Base-by-base conservation (phyloP, 2,113 vertebrate species). In the Rhineura floridana region DNA sequence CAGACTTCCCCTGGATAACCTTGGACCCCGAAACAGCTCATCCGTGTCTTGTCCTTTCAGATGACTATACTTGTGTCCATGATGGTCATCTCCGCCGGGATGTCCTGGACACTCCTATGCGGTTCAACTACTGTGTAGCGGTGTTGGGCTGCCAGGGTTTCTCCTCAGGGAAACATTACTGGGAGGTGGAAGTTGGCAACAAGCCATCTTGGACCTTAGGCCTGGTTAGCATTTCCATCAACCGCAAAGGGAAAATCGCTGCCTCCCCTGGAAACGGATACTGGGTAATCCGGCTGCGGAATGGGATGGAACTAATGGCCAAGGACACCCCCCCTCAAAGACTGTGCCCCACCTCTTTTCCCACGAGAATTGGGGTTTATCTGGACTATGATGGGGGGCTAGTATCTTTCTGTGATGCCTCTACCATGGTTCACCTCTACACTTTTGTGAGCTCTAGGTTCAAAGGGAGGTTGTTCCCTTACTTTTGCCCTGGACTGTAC, bases 1-100 rank as follows among this genome's bases (percentile, higher is more conserved):
- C 70, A 85, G 63, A 42, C 21, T 80, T 73, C 23, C 77, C 83
- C 33, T 46, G 11, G 12, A 85, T 89, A 50, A 89, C 83, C 12
- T 11, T 89, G 77, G 88, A 89, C 13, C 83, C 88, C 42, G 63
- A 69, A 63, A 89, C 88, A 39, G 88, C 88, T 73, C 88, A 89
- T 11, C 88, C 88, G 11, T 63, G 79, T 6, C 83, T 89, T 3
- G 52, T 89, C 44, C 76, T 89, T 19, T 81, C 83, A 4, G 65
- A 89, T 25, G 84, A 75, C 30, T 28, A 25, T 19, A 89, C 65
- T 19, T 73, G 76, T n/a, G 88, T 89, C 33, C 83, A 50, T 17
- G 69, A 89, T 21, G 65, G 62, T 48, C n/a, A 36, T 10, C 13
- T 73, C 2, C 89, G 75, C 23, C 79, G 25, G 80, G 67, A 79